These are phyloP conservation scores for Mastomys coucha DNA, from an alignment of 2,113 vertebrate species.

Conservation along the genomic window DNA sequence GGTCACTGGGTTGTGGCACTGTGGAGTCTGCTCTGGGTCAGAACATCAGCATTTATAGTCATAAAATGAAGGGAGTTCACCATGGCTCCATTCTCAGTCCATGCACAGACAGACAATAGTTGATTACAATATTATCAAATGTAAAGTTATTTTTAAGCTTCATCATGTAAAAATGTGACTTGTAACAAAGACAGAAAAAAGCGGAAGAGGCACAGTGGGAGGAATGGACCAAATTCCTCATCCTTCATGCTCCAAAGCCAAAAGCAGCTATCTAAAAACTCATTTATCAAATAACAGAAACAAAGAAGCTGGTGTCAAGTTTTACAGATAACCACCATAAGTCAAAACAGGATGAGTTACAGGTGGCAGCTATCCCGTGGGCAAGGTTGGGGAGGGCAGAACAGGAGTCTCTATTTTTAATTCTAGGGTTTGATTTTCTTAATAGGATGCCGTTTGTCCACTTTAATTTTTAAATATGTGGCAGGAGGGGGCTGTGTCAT, in stretches of 20 bases:
- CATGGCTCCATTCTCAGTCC: neutral
- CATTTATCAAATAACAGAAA: conserved; percentile 59
- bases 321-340: conserved; percentile 11
- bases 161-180: conserved; percentile 15
- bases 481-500: neutral
- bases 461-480: conserved; percentile 6
- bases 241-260: conserved; percentile 18
- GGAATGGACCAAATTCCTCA: neutral
- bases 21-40: neutral
- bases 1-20: neutral
- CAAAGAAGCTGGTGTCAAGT: conserved; percentile 13
- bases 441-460: neutral
- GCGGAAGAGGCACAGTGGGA: neutral
- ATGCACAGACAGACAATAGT: neutral
- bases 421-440: neutral
- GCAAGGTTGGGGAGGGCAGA: neutral
- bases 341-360: conserved; percentile 1
- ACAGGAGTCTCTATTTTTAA: neutral
- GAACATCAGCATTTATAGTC: neutral
- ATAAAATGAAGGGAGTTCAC: neutral
- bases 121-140: conserved; percentile 3
- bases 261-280: conserved; percentile 54
- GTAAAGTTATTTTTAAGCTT: neutral
- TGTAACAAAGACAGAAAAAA: neutral
- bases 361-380: neutral